Conservation (phyloP, 2,888 invertebrate genomes). For the Eupeodes luniger region DNA sequence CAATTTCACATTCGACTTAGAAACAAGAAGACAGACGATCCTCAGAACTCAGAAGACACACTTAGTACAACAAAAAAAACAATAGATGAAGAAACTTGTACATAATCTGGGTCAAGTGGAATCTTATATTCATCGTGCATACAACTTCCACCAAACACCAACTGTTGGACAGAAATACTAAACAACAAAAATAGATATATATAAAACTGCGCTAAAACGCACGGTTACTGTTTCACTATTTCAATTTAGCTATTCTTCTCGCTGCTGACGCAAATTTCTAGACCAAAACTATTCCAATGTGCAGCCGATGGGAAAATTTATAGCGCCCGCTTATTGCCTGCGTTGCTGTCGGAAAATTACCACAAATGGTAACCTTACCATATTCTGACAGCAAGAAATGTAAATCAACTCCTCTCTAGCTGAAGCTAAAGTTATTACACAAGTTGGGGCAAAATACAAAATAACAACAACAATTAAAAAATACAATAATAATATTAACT, state of each 20-base stretch:
- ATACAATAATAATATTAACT: slow-evolving; percentile 81
- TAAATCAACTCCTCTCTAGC: slow-evolving; percentile 67
- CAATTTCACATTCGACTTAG: slow-evolving; percentile 18
- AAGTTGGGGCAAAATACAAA: slow-evolving; percentile 42
- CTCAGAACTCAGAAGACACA: neutral
- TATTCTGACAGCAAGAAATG: slow-evolving; percentile 76
- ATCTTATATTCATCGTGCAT: slow-evolving; percentile 58
- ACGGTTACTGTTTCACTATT: slow-evolving; percentile 58
- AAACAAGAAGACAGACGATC: slow-evolving; percentile 18
- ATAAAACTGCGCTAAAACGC: slow-evolving; percentile 35
- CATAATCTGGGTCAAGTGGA: slow-evolving; percentile 48
- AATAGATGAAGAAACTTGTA: neutral
- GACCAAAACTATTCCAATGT: slow-evolving; percentile 61
- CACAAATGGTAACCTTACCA: slow-evolving; percentile 78
- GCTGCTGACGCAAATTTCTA: slow-evolving; percentile 71
- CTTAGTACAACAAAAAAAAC: neutral
- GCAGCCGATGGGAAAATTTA: slow-evolving; percentile 69
- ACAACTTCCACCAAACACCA: slow-evolving; percentile 42
- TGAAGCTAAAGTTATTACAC: slow-evolving; percentile 40
- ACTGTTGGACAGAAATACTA: slow-evolving; percentile 36
- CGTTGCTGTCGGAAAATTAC: slow-evolving; percentile 60
- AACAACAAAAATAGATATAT: neutral
- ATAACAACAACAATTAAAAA: slow-evolving; percentile 11
- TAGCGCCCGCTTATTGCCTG: slow-evolving; percentile 57
- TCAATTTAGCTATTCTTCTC: slow-evolving; percentile 29